Evolutionary conservation across 2,888 invertebrate genomes (phyloP).

Genomic region (Pycnomerus fuliginosus): DNA sequence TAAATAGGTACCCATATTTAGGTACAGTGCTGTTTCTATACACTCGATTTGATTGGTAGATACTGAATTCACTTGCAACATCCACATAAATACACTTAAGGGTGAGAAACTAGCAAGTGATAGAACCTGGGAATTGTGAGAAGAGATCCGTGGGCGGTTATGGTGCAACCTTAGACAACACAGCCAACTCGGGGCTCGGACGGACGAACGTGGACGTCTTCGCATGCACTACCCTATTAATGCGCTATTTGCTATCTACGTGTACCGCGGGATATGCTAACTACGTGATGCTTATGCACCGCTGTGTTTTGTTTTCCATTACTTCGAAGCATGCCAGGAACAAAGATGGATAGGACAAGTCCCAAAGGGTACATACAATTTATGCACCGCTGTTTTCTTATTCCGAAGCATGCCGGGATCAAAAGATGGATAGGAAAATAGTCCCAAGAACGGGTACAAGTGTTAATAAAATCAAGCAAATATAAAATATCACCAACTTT

Average conservation of each 20-base stretch:
- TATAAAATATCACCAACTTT: constrained; percentile 53
- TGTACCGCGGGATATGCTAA: constrained; percentile 40
- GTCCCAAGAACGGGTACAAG: constrained; percentile 18
- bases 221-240: constrained; percentile 38
- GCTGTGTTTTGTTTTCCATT: constrained; percentile 32
- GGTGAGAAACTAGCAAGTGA: constrained; percentile 27
- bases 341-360: constrained; percentile 13
- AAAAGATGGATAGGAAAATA: constrained; percentile 5
- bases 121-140: constrained; percentile 27
- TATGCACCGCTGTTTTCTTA: neutral
- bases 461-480: constrained; percentile 41
- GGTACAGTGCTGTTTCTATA: constrained; percentile 24
- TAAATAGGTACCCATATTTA: constrained; percentile 32
- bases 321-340: constrained; percentile 38
- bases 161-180: constrained; percentile 54
- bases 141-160: constrained; percentile 38
- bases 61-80: constrained; percentile 34
- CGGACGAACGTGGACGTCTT: constrained; percentile 38
- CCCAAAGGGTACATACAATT: too few relatives aligned
- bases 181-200: constrained; percentile 49
- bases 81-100: constrained; percentile 30
- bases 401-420: constrained; percentile 16
- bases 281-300: constrained; percentile 42
- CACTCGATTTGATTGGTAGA: constrained; percentile 9
- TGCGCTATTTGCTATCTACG: constrained; percentile 40